A percentile compares a stretch with the other conserved stretches of the same genome.
These are phyloP conservation scores for Styela clava DNA, from an alignment of 23 tunicate genomes.

Conservation along the genomic window DNA sequence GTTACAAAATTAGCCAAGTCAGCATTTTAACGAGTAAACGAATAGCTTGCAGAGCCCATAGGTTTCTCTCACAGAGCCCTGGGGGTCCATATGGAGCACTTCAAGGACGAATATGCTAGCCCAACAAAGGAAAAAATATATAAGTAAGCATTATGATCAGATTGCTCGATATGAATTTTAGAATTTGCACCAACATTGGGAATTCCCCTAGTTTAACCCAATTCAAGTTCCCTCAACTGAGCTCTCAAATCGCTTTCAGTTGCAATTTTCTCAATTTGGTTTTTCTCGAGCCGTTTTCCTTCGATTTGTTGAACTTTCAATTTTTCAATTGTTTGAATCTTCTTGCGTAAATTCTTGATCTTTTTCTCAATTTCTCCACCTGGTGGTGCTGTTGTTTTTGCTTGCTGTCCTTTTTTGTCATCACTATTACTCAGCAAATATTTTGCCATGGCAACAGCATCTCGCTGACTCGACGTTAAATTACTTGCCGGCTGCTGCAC, in stretches of 20 bases:
- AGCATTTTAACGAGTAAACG: too few relatives aligned
- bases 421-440: conserved; percentile 45
- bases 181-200: background rate
- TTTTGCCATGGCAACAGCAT: conserved; percentile 80
- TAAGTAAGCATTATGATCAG: too few relatives aligned
- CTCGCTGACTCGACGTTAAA: conserved; percentile 45
- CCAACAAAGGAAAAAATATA: too few relatives aligned
- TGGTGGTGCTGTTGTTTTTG: background rate
- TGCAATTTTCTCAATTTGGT: conserved; percentile 63
- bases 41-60: too few relatives aligned
- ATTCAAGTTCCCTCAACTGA: conserved; percentile 4
- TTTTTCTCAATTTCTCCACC: conserved; percentile 35
- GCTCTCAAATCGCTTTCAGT: conserved; percentile 30
- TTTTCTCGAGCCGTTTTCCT: conserved; percentile 69
- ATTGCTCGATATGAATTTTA: too few relatives aligned
- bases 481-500: conserved; percentile 3
- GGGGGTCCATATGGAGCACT: too few relatives aligned
- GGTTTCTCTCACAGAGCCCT: too few relatives aligned
- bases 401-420: background rate
- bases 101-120: too few relatives aligned
- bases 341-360: conserved; percentile 61
- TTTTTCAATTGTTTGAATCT: conserved; percentile 69
- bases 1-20: too few relatives aligned
- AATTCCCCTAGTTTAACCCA: background rate
- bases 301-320: conserved; percentile 47